Evolutionary conservation across 2,888 invertebrate species (phyloP), one percentile per base, ranked within the genome.

Genomic region (Cyrtodaria siliqua): DNA sequence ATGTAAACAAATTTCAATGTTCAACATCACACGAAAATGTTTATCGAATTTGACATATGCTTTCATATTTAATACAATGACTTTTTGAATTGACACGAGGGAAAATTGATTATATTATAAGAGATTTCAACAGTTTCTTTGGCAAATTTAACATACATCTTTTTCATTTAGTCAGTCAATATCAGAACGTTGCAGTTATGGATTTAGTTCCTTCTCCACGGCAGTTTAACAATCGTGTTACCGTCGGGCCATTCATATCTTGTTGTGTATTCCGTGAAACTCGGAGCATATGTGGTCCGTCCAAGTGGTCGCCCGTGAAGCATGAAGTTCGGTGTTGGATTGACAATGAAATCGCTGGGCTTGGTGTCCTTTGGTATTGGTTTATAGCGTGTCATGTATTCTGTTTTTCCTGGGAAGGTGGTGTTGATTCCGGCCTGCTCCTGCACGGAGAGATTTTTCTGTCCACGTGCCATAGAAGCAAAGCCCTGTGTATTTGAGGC

Each of bases 401-500:
- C 92, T 0, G 92, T 90, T 49, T 61, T 79, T 18, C 92, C 92
- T 3, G 92, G 92, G 82, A 90, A 93, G 2, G 80, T 89, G 3
- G 88, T 91, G 82, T 92, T 91, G 69, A 93, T 92, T 8, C 93
- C 93, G 23, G 92, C 92, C 71, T 90, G 89, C 75, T 92, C 92
- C 79, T 93, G 92, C 18, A 91, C 87, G 12, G 87, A 88, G 67
- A 86, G 86, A 14, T 78, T 79, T 44, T 73, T 74, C 42, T 81
- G 79, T 16, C 83, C 83, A 8, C 82, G 60, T 16, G 75, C 72
- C 40, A 68, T 50, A 18, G 79, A 53, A 33, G 49, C 57, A 59
- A 75, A 79, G 16, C 52, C 67, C 24, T 72, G 63, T 18, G 29
- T 49, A n/a, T 70, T 68, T 18, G 62, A 66, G 2, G 66, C 57